These are phyloP conservation scores for Chromis chromis DNA, from an alignment of 2,797 vertebrate genomes.

Conservation along the genomic window DNA sequence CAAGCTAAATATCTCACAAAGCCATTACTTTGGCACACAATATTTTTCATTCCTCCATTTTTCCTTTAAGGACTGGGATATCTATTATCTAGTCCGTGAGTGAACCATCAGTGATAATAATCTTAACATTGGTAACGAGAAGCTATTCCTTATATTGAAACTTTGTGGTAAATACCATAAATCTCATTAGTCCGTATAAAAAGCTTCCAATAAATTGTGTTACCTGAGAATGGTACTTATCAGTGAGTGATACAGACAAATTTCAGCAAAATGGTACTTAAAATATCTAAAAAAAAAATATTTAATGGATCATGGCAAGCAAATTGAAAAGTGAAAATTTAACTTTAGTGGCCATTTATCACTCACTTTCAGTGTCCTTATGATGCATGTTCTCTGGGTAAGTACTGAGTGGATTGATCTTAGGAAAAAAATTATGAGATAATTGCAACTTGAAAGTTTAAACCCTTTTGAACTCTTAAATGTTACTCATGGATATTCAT, in stretches of 20 bases:
- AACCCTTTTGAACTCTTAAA: conserved; percentile 37
- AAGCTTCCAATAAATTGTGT: not conserved
- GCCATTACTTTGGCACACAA: too few relatives aligned
- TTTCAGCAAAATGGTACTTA: conserved; percentile 22
- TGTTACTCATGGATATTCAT: conserved; percentile 43
- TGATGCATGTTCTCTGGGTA: conserved; percentile 20
- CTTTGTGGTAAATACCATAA: not conserved
- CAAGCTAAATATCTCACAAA: not conserved
- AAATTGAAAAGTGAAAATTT: conserved; percentile 37
- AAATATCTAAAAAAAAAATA: too few relatives aligned
- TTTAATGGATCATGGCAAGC: conserved; percentile 36
- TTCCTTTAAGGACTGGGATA: not conserved
- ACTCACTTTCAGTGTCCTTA: conserved; percentile 17
- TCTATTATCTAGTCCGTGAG: not conserved
- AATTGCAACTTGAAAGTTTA: conserved; percentile 35
- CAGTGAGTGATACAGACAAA: not conserved
- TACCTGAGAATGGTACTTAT: not conserved
- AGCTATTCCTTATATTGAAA: not conserved
- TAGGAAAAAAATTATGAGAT: conserved; percentile 7
- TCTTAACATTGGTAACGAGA: not conserved
- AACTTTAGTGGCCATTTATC: conserved; percentile 36
- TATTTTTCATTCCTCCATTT: not conserved
- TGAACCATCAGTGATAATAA: not conserved
- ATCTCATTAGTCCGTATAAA: not conserved
- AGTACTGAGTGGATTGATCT: conserved; percentile 19